phyloP scores from a whole-genome alignment of 2,888 invertebrate species.

The Caprella mutica region DNA sequence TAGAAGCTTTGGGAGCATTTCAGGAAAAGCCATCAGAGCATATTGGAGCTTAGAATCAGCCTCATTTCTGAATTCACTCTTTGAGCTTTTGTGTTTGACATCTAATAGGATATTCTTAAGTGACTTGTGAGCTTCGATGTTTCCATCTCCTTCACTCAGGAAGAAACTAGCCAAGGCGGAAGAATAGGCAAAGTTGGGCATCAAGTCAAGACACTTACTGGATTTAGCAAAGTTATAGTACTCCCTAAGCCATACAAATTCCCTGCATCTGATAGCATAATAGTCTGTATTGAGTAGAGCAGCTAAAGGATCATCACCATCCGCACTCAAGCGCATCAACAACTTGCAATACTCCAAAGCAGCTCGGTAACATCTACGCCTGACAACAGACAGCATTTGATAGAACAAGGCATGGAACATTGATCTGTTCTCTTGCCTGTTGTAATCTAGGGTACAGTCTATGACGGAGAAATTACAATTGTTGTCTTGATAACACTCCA shows the following conservation, averaged over 20 bases:
- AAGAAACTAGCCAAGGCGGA: conserved; percentile 61
- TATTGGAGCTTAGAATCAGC: conserved; percentile 56
- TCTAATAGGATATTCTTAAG: neutral
- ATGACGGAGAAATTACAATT: conserved; percentile 63
- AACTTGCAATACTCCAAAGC: conserved; percentile 78
- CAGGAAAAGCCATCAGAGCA: conserved; percentile 70
- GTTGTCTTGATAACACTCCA: conserved; percentile 68
- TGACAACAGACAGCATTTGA: conserved; percentile 63
- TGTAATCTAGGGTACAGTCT: conserved; percentile 62
- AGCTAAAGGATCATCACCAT: conserved; percentile 60
- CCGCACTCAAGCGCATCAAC: conserved; percentile 62
- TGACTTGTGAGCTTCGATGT: conserved; percentile 13
- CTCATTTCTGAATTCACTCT: conserved; percentile 34
- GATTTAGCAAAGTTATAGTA: conserved; percentile 47
- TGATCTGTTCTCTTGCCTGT: conserved; percentile 66
- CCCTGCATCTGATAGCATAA: conserved; percentile 60
- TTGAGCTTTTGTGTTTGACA: neutral
- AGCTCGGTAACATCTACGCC: conserved; percentile 68
- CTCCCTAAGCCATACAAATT: conserved; percentile 58
- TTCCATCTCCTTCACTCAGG: conserved; percentile 40
- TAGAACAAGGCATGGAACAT: conserved; percentile 70
- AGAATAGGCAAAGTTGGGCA: conserved; percentile 81
- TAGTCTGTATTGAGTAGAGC: conserved; percentile 66
- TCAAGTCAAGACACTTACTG: conserved; percentile 56
- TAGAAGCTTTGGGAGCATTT: conserved; percentile 45